Evolutionary conservation across 2,797 vertebrate species (phyloP), one percentile per base, ranked within the genome.

Genomic region (Echiichthys vipera): DNA sequence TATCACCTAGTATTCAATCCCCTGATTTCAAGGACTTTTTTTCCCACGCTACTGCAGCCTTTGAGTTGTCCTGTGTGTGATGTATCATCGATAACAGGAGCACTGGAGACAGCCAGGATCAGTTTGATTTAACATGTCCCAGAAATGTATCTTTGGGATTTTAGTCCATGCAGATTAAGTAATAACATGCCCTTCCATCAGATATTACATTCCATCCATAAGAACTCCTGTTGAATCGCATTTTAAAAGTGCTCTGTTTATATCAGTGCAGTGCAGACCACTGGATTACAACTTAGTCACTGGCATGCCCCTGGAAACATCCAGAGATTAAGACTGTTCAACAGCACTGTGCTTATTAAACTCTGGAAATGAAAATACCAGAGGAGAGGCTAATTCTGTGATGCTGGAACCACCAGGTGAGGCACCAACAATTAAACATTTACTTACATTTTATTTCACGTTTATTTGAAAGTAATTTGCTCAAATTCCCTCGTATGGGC

Each of bases 191-290:
- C 59, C 27, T 46, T 65, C 18, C 42, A 46, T 34, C 40, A 51
- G 6, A 14, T 68, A 51, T 51, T 63, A 66, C 30, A 46, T 53
- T 32, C 34, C 39, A 72, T 84, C 32, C n/a, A 45, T 27, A 58
- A 64, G 47, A 68, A 18, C 34, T 54, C 27, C 47, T 45, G 43
- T 50, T 66, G n/a, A 7, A 42, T 67, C 7, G 10, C 17, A 37
- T 22, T 57, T 22, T 24, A 24, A 45, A 66, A 18, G 29, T 71
- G 9, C 36, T 74, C 42, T 47, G 47, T 55, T 15, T 64, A 29
- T 29, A 58, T 27, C 8, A 5, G 34, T 29, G 3, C 9, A 57
- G 20, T 46, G 46, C 59, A 70, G 34, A 54, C 24, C 47, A 11
- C 15, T 61, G 40, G 36, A 54, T 58, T 34, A 20, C 58, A 54